Conservation (phyloP, 2,113 vertebrate species). For the Amia ocellicauda region DNA sequence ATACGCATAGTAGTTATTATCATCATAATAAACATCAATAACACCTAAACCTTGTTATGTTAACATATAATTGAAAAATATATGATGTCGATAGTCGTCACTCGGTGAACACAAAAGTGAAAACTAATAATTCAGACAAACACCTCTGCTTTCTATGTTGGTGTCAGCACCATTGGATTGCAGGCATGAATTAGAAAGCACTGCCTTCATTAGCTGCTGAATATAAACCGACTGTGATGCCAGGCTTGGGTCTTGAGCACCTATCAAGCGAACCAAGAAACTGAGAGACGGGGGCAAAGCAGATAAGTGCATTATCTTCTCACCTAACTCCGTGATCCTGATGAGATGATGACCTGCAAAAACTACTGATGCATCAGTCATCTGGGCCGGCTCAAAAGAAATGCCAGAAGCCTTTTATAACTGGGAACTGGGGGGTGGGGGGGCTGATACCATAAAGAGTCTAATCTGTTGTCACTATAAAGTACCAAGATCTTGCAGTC, state of each 20-base stretch:
- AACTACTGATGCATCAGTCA: neutral
- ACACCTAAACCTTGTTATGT: too few species aligned
- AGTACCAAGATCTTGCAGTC: too few species aligned
- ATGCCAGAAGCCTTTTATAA: slow-evolving; percentile 3
- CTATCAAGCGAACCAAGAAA: slow-evolving; percentile 57
- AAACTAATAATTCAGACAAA: too few species aligned
- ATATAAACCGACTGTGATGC: slow-evolving; percentile 64
- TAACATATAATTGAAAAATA: too few species aligned
- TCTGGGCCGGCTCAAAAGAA: neutral
- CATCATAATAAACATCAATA: too few species aligned
- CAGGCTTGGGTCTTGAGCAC: slow-evolving; percentile 57
- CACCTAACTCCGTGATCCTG: slow-evolving; percentile 39
- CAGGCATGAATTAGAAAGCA: neutral
- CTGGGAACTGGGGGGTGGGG: neutral
- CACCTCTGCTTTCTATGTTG: neutral
- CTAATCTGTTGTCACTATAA: too few species aligned
- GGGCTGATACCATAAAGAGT: too few species aligned
- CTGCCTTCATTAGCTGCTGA: slow-evolving; percentile 53
- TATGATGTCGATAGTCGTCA: too few species aligned
- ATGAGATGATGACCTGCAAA: slow-evolving; percentile 29
- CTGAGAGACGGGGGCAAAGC: slow-evolving; percentile 48
- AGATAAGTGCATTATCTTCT: slow-evolving; percentile 63
- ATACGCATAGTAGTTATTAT: too few species aligned
- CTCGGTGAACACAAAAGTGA: too few species aligned
- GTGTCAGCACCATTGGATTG: neutral